Percentiles rank a stretch among this genome's conserved stretches.
These are phyloP conservation scores for Vollenhovia emeryi DNA, from an alignment of 1,140 invertebrate species.

Conservation along the genomic window DNA sequence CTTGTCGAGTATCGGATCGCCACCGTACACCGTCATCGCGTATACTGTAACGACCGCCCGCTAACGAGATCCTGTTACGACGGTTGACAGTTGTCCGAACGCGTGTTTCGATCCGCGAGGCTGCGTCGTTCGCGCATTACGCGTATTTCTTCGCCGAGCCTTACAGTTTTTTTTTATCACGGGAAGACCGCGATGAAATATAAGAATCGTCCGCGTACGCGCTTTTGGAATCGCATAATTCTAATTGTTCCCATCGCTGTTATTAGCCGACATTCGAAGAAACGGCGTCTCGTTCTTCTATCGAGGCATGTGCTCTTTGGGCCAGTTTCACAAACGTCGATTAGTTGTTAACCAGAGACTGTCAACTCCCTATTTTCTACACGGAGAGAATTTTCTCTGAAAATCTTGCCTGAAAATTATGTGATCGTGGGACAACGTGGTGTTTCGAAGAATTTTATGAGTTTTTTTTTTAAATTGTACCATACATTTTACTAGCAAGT, in stretches of 20 bases:
- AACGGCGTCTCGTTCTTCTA: background rate
- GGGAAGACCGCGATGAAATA: background rate
- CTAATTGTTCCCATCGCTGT: background rate
- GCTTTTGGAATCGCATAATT: background rate
- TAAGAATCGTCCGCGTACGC: background rate
- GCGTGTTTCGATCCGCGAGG: constrained; percentile 10
- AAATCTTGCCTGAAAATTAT: too few relatives aligned
- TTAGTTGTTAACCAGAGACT: too few relatives aligned
- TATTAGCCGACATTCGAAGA: background rate
- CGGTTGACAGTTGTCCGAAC: constrained; percentile 1
- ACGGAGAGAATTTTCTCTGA: too few relatives aligned
- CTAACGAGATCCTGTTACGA: constrained; percentile 67
- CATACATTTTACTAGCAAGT: too few relatives aligned
- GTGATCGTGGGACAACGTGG: too few relatives aligned
- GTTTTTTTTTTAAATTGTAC: too few relatives aligned
- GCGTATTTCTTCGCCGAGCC: background rate
- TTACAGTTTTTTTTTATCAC: background rate
- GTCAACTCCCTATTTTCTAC: too few relatives aligned
- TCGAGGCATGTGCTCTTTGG: too few relatives aligned
- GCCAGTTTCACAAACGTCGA: too few relatives aligned
- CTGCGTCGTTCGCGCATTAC: background rate
- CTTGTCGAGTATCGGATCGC: constrained; percentile 56
- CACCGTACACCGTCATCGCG: constrained; percentile 43
- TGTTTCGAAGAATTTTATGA: too few relatives aligned
- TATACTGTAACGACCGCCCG: constrained; percentile 50